Evolutionary conservation across 2,888 invertebrate species (phyloP).

Genomic region (Aspidapion aeneum): DNA sequence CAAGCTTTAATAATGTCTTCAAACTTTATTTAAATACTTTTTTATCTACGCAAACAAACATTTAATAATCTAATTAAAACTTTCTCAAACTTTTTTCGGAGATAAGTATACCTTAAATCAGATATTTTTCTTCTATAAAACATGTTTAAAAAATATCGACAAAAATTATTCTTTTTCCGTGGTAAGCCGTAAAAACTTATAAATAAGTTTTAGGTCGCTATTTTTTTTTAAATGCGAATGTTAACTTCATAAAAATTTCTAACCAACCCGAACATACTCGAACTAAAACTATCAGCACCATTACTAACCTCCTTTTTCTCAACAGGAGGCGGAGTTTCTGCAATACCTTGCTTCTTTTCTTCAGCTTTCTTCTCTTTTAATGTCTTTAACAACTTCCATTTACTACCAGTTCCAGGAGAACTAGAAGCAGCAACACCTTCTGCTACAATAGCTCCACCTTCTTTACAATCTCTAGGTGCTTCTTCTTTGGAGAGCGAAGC

Average conservation of each 20-base stretch:
- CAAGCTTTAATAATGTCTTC: no score
- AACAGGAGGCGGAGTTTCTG: slow-evolving; percentile 51
- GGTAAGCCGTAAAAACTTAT: no score
- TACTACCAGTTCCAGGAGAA: slow-evolving; percentile 64
- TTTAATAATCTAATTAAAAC: no score
- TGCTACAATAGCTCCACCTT: slow-evolving; percentile 14
- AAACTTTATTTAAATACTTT: no score
- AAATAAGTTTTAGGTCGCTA: not conserved
- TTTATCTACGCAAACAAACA: no score
- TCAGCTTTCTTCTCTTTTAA: slow-evolving; percentile 87
- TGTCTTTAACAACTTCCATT: slow-evolving; percentile 89
- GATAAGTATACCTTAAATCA: no score
- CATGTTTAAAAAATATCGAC: no score
- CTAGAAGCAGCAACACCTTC: slow-evolving; percentile 24
- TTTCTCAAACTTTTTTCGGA: no score
- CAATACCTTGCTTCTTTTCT: slow-evolving; percentile 68
- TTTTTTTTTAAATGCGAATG: slow-evolving; percentile 57
- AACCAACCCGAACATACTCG: slow-evolving; percentile 67
- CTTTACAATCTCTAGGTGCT: slow-evolving; percentile 33
- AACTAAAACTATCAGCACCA: no score
- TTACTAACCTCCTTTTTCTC: slow-evolving; percentile 52
- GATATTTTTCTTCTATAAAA: no score
- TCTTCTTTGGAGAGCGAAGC: slow-evolving; percentile 40
- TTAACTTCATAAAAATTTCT: slow-evolving; percentile 65
- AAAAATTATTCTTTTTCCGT: no score